Conservation (phyloP, 2,888 invertebrate species). For the Netelia inedita region DNA sequence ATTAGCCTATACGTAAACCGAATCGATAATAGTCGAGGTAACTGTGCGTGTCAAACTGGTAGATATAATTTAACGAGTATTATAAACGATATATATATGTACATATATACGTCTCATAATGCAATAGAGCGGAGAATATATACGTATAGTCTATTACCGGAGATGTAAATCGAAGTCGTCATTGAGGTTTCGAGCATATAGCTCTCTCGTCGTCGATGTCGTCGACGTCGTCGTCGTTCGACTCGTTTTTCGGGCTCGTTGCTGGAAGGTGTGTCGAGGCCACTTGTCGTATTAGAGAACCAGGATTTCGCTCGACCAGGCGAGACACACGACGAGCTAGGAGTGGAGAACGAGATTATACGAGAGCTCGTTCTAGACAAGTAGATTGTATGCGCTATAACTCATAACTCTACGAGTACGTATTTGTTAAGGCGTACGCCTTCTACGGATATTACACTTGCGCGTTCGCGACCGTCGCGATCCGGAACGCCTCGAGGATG, state of each 20-base stretch:
- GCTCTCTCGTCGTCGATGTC: neutral
- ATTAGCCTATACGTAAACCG: neutral
- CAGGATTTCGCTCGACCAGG: conserved; percentile 46
- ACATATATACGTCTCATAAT: neutral
- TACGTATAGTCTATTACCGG: neutral
- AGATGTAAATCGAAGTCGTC: conserved; percentile 48
- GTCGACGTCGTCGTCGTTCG: conserved; percentile 20
- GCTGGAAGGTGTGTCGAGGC: conserved; percentile 62
- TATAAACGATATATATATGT: neutral
- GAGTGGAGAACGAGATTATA: neutral
- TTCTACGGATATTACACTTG: neutral
- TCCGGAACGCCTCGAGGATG: neutral
- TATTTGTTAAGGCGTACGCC: neutral
- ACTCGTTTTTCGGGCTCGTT: conserved; percentile 54
- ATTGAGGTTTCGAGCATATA: conserved; percentile 7
- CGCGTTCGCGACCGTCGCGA: neutral
- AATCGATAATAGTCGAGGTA: conserved; percentile 8
- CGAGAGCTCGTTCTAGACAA: conserved; percentile 36
- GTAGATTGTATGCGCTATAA: conserved; percentile 25
- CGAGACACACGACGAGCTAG: neutral
- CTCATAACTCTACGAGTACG: neutral
- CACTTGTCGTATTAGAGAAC: conserved; percentile 29
- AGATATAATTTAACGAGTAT: neutral
- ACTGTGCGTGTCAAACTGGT: conserved; percentile 7
- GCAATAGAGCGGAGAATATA: neutral